Evolutionary conservation across 2,888 invertebrate species (phyloP), one percentile per base, ranked within the genome.

Genomic region (Aricia artaxerxes): DNA sequence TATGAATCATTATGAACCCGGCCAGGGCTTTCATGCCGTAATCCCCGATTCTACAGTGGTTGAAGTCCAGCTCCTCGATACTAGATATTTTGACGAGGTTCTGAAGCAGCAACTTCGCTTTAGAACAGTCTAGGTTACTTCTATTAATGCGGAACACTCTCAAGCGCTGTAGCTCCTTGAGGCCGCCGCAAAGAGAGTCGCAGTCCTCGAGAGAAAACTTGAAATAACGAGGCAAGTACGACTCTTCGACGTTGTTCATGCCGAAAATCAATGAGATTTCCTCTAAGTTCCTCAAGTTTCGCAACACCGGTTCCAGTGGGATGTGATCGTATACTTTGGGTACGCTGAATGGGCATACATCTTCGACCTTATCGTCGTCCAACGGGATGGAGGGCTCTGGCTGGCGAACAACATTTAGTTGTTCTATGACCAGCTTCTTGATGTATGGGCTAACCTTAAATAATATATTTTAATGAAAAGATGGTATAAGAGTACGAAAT

Each of bases 21-120:
- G 95, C 96, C 2, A 96, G 88, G 31, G 96, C 96, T 80, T 95
- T 92, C 84, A 96, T 96, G 0, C 96, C 96, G 75, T 92, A 91
- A 85, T 96, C 95, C 2, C 94, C 95, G 77, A 96, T 95, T 83
- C 95, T 94, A 85, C 96, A 96, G 85, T 96, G 95, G 80, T 96
- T 96, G 77, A 97, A 95, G 86, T 96, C 96, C 57, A 97, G 84
- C 84, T 96, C 96, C 81, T 95, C 92, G 53, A 96, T 88, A 83
- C 92, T 88, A 81, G 91, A 92, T 82, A 94, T 93, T 81, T 94
- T 95, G 0, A 91, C 89, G 35, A 95, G 87, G 82, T 94, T 91
- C 84, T 95, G 95, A 49, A 96, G 90, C 73, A 97, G 91, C 1
- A 95, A 87, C 80, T 96, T 96, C 0, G 94, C 94, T 86, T 96